Base-by-base conservation (phyloP, 2,888 invertebrate species). In the Drosophila paranaensis region DNA sequence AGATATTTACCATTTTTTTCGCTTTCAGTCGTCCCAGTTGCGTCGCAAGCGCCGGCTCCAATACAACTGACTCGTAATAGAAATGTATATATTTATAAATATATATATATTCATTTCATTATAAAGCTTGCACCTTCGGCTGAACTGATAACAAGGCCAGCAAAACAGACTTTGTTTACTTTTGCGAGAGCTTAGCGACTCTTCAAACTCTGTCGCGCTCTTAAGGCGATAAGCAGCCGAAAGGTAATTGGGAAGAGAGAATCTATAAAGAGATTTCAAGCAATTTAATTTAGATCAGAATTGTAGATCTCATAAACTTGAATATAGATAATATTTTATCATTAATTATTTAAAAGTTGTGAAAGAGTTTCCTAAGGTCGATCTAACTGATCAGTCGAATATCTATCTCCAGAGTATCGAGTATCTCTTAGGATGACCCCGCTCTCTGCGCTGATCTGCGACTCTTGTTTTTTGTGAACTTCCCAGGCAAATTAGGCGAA, bases 401-500 rank as follows among this genome's bases (percentile, higher is more conserved):
- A n/a, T 46, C 27, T 46, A 10, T 1, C 8, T 30, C 16, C 35
- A 45, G 56, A 25, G 56, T 25, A 37, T 53, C 53, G 56, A 25
- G 56, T 25, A 37, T 53, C 53, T 53, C 9, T 20, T 14, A 37
- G 25, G 3, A n/a, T n/a, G 6, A 10, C 35, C 9, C 33, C 5
- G 20, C 0, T n/a, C 37, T 25, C 9, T 27, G n/a, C 48, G 45
- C 0, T 35, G 39, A 35, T 27, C 46, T 58, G 11, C 30, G 39
- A 39, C 40, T 62, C 14, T 40, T 48, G 56, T 71, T 50, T 70
- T 76, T 71, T 42, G 50, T 61, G 45, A 69, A 60, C 72, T 83
- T 85, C 60, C 77, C 65, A 67, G 56, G 43, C 39, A 56, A 68
- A 76, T 81, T 71, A 43, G 63, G 40, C 56, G 56, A 40, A 70